Conservation (phyloP, 2,888 invertebrate genomes). For the Drosophila paramelanica region DNA sequence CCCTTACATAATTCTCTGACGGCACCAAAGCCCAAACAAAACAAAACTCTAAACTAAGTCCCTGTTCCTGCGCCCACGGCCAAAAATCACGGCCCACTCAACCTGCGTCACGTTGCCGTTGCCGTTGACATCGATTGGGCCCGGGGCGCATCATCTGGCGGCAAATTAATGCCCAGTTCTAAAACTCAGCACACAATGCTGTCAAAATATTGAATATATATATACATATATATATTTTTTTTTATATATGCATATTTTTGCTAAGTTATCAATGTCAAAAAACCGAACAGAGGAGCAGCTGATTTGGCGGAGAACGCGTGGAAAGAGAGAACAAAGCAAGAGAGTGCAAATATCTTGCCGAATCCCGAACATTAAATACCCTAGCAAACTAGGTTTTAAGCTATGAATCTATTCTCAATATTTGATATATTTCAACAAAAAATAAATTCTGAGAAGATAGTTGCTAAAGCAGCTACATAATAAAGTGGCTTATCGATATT, state of each 20-base stretch:
- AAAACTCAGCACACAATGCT: slow-evolving; percentile 71
- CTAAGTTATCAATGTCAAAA: slow-evolving; percentile 73
- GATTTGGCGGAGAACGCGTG: too few species aligned
- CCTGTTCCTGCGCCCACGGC: background rate
- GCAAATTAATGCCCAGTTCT: slow-evolving; percentile 73
- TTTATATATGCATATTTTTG: slow-evolving; percentile 29
- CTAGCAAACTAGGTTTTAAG: slow-evolving; percentile 9
- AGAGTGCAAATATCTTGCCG: background rate
- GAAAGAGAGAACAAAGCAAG: background rate
- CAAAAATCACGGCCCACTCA: slow-evolving; percentile 34
- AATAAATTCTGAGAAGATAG: too few species aligned
- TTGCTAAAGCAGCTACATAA: too few species aligned
- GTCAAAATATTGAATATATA: slow-evolving; percentile 74
- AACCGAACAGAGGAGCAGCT: slow-evolving; percentile 32
- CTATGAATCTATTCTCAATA: too few species aligned
- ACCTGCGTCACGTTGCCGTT: slow-evolving; percentile 29
- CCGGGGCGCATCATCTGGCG: slow-evolving; percentile 45
- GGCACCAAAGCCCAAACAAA: background rate
- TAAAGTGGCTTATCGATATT: too few species aligned
- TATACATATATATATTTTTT: slow-evolving; percentile 4
- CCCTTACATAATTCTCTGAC: slow-evolving; percentile 48
- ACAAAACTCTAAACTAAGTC: background rate
- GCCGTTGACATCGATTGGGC: slow-evolving; percentile 43
- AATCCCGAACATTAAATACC: slow-evolving; percentile 23
- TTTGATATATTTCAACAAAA: too few species aligned